These are phyloP conservation scores for Anhinga anhinga DNA, from an alignment of 2,113 vertebrate genomes.

Conservation along the genomic window DNA sequence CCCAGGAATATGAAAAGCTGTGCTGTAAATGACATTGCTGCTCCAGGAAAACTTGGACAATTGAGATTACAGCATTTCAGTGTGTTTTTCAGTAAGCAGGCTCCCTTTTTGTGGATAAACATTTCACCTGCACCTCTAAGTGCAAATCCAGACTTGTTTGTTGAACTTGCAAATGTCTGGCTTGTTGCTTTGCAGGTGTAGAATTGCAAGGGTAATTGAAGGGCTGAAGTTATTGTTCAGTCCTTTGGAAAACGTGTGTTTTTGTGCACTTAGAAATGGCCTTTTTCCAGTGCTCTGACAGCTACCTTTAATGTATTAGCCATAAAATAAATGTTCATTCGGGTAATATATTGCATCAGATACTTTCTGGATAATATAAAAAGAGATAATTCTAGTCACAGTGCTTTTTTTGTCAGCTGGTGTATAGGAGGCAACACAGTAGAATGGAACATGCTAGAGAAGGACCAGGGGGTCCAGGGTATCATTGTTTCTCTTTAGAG, in stretches of 20 bases:
- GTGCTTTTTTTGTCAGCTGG: neutral
- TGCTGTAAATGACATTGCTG: neutral
- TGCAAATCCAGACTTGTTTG: neutral
- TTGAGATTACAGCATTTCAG: neutral
- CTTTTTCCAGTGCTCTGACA: neutral
- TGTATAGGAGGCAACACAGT: rapidly evolving
- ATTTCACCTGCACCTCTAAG: neutral
- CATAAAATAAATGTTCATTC: neutral
- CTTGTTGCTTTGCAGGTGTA: neutral
- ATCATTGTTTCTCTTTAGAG: neutral
- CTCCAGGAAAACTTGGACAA: neutral
- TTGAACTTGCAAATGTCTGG: neutral
- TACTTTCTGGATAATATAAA: neutral
- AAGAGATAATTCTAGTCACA: neutral
- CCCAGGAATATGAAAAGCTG: neutral
- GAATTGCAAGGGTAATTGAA: neutral
- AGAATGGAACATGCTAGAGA: neutral
- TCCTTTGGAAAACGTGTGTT: neutral
- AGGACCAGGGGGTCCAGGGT: neutral
- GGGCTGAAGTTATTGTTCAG: neutral
- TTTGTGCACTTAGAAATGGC: neutral
- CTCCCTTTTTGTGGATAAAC: neutral
- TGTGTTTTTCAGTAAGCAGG: neutral
- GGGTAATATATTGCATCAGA: neutral
- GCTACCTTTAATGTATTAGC: neutral